Conservation (phyloP, 2,888 invertebrate species). For the Artemia sp. region DNA sequence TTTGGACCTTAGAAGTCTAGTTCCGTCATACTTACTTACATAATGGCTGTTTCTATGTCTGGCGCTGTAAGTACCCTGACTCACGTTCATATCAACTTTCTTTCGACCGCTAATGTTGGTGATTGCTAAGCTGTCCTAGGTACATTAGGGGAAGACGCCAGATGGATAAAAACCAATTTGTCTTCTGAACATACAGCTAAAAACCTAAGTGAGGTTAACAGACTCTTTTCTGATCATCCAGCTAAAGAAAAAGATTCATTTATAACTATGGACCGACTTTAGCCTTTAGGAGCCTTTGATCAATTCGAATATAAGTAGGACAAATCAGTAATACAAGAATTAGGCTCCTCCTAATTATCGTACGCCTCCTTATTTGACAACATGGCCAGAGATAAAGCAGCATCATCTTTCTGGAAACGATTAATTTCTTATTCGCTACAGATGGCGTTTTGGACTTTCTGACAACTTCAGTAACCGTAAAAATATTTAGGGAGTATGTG, state of each 20-base stretch:
- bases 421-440: slow-evolving; percentile 83
- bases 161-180: too few species aligned
- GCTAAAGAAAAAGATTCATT: slow-evolving; percentile 59
- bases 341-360: slow-evolving; percentile 62
- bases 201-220: slow-evolving; percentile 35
- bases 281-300: slow-evolving; percentile 83
- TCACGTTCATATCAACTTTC: slow-evolving; percentile 63
- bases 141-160: too few species aligned
- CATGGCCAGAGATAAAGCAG: slow-evolving; percentile 63
- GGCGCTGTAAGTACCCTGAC: slow-evolving; percentile 82
- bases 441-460: slow-evolving; percentile 95
- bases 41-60: slow-evolving; percentile 68
- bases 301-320: slow-evolving; percentile 76
- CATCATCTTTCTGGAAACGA: slow-evolving; percentile 59
- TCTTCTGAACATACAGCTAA: too few species aligned
- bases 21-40: slow-evolving; percentile 29
- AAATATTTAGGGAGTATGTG: slow-evolving; percentile 37
- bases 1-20: too few species aligned
- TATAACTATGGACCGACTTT: slow-evolving; percentile 64
- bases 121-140: slow-evolving; percentile 47
- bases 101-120: slow-evolving; percentile 79
- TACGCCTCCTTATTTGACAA: slow-evolving; percentile 88
- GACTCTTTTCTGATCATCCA: slow-evolving; percentile 74
- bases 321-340: slow-evolving; percentile 45
- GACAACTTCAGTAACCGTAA: slow-evolving; percentile 56